phyloP scores from a whole-genome alignment of 2,113 vertebrate genomes.

The Melanostigma gelatinosum region DNA sequence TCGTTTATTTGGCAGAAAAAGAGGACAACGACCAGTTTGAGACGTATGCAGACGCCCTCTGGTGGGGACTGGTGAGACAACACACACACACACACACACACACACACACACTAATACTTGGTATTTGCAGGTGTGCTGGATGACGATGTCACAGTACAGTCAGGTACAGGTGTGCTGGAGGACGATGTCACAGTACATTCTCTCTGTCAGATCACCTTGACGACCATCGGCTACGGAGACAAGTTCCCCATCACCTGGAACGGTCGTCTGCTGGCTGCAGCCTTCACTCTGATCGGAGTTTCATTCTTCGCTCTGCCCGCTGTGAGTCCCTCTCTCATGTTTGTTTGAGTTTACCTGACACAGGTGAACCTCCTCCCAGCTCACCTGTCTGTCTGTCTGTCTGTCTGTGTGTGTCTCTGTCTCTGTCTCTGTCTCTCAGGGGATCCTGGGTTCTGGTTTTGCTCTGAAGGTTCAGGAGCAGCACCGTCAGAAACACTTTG shows the following conservation, averaged over 20 bases:
- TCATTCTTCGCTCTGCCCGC: conserved; percentile 98
- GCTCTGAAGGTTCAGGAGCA: conserved; percentile 98
- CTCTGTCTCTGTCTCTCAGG: conserved; percentile 84
- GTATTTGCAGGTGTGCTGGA: too few species aligned
- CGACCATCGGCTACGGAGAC: conserved; percentile 97
- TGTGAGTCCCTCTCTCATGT: conserved; percentile 78
- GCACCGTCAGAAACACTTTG: conserved; percentile 97
- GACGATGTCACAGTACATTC: background rate
- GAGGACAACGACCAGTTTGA: conserved; percentile 97
- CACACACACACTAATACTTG: background rate
- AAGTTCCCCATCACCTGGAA: conserved; percentile 99
- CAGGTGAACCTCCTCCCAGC: background rate
- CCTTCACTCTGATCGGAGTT: conserved; percentile 95
- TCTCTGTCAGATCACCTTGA: conserved; percentile 91
- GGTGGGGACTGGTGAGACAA: conserved; percentile 98
- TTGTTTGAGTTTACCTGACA: background rate
- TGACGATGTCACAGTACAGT: too few species aligned
- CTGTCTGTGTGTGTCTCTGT: too few species aligned
- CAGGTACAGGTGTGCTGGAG: too few species aligned
- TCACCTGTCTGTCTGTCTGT: background rate
- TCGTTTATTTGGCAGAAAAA: conserved; percentile 98
- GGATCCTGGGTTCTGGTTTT: conserved; percentile 98
- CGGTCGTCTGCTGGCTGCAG: conserved; percentile 92
- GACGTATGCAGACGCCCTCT: conserved; percentile 96
- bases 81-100: background rate